Conservation (phyloP, 1,140 invertebrate genomes). For the Anthonomus grandis region DNA sequence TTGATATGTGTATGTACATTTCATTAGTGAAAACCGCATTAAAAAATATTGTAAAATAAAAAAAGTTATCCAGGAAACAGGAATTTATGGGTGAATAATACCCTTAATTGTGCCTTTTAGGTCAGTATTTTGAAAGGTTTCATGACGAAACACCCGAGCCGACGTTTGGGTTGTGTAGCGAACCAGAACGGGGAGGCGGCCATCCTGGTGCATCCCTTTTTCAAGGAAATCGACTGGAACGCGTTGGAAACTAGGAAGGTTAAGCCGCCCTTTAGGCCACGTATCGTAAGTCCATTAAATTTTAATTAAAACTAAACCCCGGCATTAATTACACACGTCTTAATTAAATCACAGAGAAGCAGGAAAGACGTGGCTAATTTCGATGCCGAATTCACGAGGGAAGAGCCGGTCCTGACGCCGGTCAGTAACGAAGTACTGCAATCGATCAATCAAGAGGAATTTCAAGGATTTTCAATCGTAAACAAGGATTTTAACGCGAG, state of each 20-base stretch:
- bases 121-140: slow-evolving; percentile 65
- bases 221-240: slow-evolving; percentile 95
- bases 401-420: slow-evolving; percentile 94
- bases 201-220: slow-evolving; percentile 92
- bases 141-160: slow-evolving; percentile 97
- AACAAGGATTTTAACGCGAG: slow-evolving; percentile 91
- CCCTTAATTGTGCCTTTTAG: no score
- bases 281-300: slow-evolving; percentile 89
- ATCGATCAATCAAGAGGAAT: slow-evolving; percentile 97
- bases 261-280: slow-evolving; percentile 96
- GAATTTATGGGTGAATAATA: no score
- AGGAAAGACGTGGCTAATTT: slow-evolving; percentile 98
- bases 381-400: slow-evolving; percentile 98
- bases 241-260: slow-evolving; percentile 86
- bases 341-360: slow-evolving; percentile 83
- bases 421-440: slow-evolving; percentile 85
- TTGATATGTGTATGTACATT: no score
- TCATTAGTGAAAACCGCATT: no score
- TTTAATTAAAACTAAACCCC: no score
- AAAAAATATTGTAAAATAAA: no score
- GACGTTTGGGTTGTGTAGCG: slow-evolving; percentile 88
- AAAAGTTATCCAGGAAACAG: no score
- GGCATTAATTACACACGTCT: no score
- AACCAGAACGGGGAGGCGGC: slow-evolving; percentile 73
- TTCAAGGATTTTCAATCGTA: slow-evolving; percentile 94